Conservation (phyloP, 1,140 invertebrate species). For the Episyrphus balteatus region DNA sequence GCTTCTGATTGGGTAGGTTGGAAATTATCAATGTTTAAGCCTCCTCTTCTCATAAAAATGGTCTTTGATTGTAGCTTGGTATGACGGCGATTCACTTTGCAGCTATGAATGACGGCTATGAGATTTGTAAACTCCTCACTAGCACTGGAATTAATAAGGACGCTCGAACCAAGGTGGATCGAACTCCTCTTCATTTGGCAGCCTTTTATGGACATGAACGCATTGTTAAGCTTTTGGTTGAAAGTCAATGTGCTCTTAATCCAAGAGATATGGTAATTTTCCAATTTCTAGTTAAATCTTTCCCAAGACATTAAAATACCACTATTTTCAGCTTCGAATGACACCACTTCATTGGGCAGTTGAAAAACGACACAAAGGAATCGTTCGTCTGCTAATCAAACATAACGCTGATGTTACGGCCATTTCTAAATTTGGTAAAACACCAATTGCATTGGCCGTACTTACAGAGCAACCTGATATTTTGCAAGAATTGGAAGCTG, state of each 20-base stretch:
- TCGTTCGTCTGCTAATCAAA: conserved; percentile 58
- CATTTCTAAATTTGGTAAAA: conserved; percentile 75
- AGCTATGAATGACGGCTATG: conserved; percentile 68
- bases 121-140: conserved; percentile 71
- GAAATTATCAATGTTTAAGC: background rate
- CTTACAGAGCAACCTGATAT: conserved; percentile 27
- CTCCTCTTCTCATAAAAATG: conserved; percentile 1
- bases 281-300: conserved; percentile 1
- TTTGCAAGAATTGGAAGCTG: conserved; percentile 27
- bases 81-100: conserved; percentile 82
- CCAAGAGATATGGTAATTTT: conserved; percentile 74
- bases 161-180: conserved; percentile 82
- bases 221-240: conserved; percentile 67
- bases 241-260: conserved; percentile 64
- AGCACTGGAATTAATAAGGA: conserved; percentile 77
- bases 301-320: background rate
- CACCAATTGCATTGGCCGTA: conserved; percentile 63
- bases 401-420: conserved; percentile 56
- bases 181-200: conserved; percentile 81
- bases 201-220: conserved; percentile 71
- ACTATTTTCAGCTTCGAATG: conserved; percentile 64
- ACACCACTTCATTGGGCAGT: conserved; percentile 92
- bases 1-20: conserved; percentile 76
- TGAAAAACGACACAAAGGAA: conserved; percentile 63
- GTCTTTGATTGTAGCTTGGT: conserved; percentile 54